Percentiles rank a stretch among this genome's conserved stretches.
Conservation (phyloP, 2,113 vertebrate genomes). For the Picathartes gymnocephalus region DNA sequence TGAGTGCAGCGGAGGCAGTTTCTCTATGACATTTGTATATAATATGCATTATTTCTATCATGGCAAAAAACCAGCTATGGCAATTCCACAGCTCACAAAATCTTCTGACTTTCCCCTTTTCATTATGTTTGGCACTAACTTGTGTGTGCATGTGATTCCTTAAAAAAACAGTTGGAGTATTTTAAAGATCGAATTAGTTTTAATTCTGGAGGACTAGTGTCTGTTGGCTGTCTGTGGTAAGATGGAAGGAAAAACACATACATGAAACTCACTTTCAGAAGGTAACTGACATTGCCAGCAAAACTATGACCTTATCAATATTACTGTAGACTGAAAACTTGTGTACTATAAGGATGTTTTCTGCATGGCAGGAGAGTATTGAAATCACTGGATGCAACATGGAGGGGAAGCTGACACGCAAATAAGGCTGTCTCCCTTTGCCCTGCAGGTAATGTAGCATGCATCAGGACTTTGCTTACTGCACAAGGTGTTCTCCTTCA, state of each 20-base stretch:
- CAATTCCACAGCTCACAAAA: neutral
- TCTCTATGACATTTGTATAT: neutral
- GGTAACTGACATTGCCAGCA: neutral
- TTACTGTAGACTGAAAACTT: neutral
- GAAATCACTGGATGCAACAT: neutral
- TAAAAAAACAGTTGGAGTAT: neutral
- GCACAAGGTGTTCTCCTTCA: slow-evolving; percentile 17
- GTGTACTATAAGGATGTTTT: neutral
- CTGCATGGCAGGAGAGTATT: neutral
- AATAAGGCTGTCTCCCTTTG: neutral
- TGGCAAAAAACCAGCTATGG: neutral
- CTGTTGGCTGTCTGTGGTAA: neutral
- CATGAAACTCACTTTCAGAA: neutral
- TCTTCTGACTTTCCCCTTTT: neutral
- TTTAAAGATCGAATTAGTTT: neutral
- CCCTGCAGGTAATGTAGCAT: neutral
- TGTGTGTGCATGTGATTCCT: neutral
- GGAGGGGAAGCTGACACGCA: neutral
- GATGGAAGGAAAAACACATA: neutral
- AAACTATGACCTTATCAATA: neutral
- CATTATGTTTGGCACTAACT: neutral
- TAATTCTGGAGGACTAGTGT: neutral
- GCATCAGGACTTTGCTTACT: neutral
- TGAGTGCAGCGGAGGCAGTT: neutral
- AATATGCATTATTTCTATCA: neutral